phyloP scores from a whole-genome alignment of 2,888 invertebrate genomes.

The Temnothorax rugatulus region DNA sequence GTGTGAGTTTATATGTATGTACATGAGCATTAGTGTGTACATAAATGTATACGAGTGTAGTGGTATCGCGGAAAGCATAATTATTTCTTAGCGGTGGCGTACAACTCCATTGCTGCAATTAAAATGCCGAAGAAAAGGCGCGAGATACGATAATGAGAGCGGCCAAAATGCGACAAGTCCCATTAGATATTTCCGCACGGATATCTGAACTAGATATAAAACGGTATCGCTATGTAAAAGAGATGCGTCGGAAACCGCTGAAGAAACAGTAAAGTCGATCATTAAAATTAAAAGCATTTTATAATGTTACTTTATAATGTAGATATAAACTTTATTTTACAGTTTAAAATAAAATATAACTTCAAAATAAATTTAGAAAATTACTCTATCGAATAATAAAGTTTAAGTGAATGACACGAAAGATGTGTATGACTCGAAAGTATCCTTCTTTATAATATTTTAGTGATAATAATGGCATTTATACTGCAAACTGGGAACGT shows the following conservation, averaged over 20 bases:
- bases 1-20: not conserved
- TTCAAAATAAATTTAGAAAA: not conserved
- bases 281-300: not conserved
- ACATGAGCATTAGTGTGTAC: slow-evolving; percentile 50
- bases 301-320: not conserved
- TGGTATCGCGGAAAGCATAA: slow-evolving; percentile 70
- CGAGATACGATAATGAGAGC: slow-evolving; percentile 73
- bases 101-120: slow-evolving; percentile 75
- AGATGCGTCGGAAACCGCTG: not conserved
- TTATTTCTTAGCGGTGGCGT: slow-evolving; percentile 76
- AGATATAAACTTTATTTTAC: not conserved
- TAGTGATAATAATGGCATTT: not conserved
- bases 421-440: not conserved
- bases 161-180: slow-evolving; percentile 57
- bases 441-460: not conserved
- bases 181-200: slow-evolving; percentile 72
- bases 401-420: not conserved
- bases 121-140: slow-evolving; percentile 74
- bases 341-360: not conserved
- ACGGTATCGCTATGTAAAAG: slow-evolving; percentile 63
- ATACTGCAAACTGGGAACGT: not conserved
- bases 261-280: not conserved
- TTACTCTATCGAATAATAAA: not conserved
- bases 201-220: slow-evolving; percentile 66
- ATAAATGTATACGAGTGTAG: slow-evolving; percentile 58